Base-by-base conservation (phyloP, 2,888 invertebrate genomes). In the Xanthorhoe spadicearia region DNA sequence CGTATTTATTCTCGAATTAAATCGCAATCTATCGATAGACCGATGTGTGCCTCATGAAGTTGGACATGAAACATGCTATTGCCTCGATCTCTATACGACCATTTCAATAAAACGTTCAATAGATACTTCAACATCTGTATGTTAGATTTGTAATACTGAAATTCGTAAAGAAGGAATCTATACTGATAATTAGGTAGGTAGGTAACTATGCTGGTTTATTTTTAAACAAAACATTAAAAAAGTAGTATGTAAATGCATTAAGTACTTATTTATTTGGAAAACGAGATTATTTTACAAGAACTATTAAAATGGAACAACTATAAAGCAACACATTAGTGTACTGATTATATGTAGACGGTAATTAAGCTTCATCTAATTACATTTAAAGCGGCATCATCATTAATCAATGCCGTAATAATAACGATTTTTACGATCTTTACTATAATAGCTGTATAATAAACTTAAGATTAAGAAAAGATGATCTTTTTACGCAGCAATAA, bases 11-110 rank as follows among this genome's bases (percentile, higher is more conserved):
- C 13, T 19, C 38, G 32, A 58, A 23, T 38, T 13, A 63, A 52
- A 32, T 32, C 19, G 48, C 49, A 35, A 53, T 64, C 38, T 59
- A 54, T 57, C 64, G 54, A 53, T 53, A 60, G 52, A 64, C 9
- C 53, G 23, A 19, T 15, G 32, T 38, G 19, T 49, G 35, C 49
- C 46, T 57, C 35, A 32, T 7, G 15, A n/a, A 43, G 46, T 32
- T 1, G 15, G 17, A 57, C 32, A 48, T 58, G 38, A 64, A 58
- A 53, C 38, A 53, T 53, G 53, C 52, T 7, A 6, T 43, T 52
- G 17, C 38, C 43, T 4, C 49, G 48, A 48, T 57, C 17, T 35
- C 8, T 9, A 3, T 9, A 28, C 56, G 28, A 17, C 32, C 17
- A 46, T 15, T 48, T 28, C 23, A 50, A 18, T 50, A 50, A 51